Percentiles rank a stretch among this genome's conserved stretches.
phyloP scores from a whole-genome alignment of 1,140 invertebrate species.

The Drosophila lacertosa region DNA sequence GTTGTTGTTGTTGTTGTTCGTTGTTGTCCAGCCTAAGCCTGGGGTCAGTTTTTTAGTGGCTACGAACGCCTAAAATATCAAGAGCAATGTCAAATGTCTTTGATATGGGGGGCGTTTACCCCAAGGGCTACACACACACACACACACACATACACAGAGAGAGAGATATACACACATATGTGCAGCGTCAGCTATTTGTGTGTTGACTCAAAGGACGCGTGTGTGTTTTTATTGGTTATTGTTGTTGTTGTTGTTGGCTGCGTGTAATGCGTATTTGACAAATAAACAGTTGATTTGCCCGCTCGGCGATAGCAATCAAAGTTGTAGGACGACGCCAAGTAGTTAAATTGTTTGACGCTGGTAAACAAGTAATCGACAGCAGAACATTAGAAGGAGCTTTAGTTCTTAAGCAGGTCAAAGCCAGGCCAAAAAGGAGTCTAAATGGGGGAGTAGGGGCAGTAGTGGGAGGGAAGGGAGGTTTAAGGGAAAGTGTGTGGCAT shows the following conservation, averaged over 20 bases:
- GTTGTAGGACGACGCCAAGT: slow-evolving; percentile 55
- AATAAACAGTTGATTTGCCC: slow-evolving; percentile 80
- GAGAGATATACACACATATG: slow-evolving; percentile 53
- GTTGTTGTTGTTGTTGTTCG: no score
- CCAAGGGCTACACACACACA: slow-evolving; percentile 16
- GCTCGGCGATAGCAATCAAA: slow-evolving; percentile 72
- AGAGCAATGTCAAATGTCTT: slow-evolving; percentile 58
- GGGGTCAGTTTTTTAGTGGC: slow-evolving; percentile 59
- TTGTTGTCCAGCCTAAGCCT: no score
- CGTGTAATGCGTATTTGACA: slow-evolving; percentile 81
- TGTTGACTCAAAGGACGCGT: slow-evolving; percentile 75
- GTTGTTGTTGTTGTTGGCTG: slow-evolving; percentile 54
- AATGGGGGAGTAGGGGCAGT: no score
- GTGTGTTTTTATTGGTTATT: slow-evolving; percentile 63
- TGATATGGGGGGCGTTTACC: slow-evolving; percentile 65
- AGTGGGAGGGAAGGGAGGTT: not conserved
- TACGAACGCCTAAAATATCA: slow-evolving; percentile 75
- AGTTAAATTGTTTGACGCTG: slow-evolving; percentile 79
- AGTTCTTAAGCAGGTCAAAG: slow-evolving; percentile 76
- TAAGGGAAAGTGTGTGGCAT: slow-evolving; percentile 26
- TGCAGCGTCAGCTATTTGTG: slow-evolving; percentile 72
- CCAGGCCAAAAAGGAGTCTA: no score
- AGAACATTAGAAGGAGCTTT: slow-evolving; percentile 27
- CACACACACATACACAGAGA: slow-evolving; percentile 51
- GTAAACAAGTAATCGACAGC: slow-evolving; percentile 77